A percentile compares a stretch with the other conserved stretches of the same genome.
These are phyloP conservation scores for Diacarnus erythraeanus DNA, from an alignment of 37 sponge, comb jelly and placozoan species.

Conservation along the genomic window DNA sequence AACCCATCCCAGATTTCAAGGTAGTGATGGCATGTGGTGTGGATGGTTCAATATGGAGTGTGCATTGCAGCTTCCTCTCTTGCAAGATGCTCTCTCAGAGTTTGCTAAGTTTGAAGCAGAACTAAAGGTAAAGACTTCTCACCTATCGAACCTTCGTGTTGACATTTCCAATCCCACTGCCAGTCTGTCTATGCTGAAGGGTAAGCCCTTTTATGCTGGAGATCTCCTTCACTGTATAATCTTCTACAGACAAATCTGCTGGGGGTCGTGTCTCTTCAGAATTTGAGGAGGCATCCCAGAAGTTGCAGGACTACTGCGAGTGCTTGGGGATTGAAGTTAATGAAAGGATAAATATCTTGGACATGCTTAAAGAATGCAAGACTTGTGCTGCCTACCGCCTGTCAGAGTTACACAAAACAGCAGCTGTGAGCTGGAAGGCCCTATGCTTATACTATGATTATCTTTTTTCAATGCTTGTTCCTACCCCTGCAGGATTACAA, in stretches of 20 bases:
- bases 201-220: slow-evolving; percentile 35
- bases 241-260: slow-evolving; percentile 75
- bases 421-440: background rate
- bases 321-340: slow-evolving; percentile 69
- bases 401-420: slow-evolving; percentile 13
- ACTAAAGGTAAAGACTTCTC: slow-evolving; percentile 62
- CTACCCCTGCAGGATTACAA: slow-evolving; percentile 44
- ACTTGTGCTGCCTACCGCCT: background rate
- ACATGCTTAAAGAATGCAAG: slow-evolving; percentile 60
- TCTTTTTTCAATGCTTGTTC: background rate
- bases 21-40: background rate
- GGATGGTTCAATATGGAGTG: background rate
- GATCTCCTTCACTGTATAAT: too few species aligned
- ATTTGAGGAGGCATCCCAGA: slow-evolving; percentile 64
- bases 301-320: slow-evolving; percentile 74
- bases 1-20: slow-evolving; percentile 43
- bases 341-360: slow-evolving; percentile 66
- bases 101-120: slow-evolving; percentile 83
- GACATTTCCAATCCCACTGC: slow-evolving; percentile 62
- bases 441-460: background rate
- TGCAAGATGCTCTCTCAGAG: slow-evolving; percentile 64
- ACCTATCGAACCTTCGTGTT: slow-evolving; percentile 47
- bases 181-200: slow-evolving; percentile 67
- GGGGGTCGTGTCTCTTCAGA: slow-evolving; percentile 66
- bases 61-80: slow-evolving; percentile 35